A percentile compares a stretch with the other conserved stretches of the same genome.
phyloP scores from a whole-genome alignment of 2,888 invertebrate genomes.

The Parnassius mnemosyne region DNA sequence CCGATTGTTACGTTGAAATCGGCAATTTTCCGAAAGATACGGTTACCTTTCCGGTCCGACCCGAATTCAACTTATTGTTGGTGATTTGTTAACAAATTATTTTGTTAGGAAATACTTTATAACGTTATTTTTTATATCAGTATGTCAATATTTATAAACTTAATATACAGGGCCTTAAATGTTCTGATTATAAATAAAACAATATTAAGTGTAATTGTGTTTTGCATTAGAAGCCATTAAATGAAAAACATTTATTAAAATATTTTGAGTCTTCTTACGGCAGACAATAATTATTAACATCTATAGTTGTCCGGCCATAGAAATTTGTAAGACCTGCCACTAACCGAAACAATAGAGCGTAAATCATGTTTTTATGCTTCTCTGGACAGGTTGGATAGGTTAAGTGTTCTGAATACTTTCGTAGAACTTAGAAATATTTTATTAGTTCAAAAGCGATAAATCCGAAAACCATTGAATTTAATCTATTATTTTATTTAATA shows the following conservation, averaged over 20 bases:
- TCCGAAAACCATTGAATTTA: background rate
- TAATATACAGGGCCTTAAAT: no score
- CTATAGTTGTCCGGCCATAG: background rate
- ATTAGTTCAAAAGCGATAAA: background rate
- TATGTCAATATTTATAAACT: no score
- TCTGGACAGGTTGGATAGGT: conserved; percentile 13
- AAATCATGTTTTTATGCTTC: conserved; percentile 23
- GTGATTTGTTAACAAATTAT: no score
- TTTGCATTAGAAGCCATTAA: no score
- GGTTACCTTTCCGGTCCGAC: conserved; percentile 38
- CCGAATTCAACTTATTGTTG: conserved; percentile 25
- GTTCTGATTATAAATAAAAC: no score
- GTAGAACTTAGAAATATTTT: conserved; percentile 11
- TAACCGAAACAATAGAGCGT: conserved; percentile 20
- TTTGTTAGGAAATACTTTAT: no score
- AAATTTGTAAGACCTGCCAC: conserved; percentile 12
- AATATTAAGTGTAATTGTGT: no score
- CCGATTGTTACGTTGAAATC: conserved; percentile 34
- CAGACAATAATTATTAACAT: background rate
- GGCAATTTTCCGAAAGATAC: conserved; percentile 39
- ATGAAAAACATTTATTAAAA: no score
- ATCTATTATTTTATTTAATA: background rate
- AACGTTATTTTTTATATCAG: no score
- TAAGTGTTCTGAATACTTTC: conserved; percentile 11
- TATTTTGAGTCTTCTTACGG: no score